Evolutionary conservation across 1,140 invertebrate genomes (phyloP).

Genomic region (Phenacoccus solenopsis): DNA sequence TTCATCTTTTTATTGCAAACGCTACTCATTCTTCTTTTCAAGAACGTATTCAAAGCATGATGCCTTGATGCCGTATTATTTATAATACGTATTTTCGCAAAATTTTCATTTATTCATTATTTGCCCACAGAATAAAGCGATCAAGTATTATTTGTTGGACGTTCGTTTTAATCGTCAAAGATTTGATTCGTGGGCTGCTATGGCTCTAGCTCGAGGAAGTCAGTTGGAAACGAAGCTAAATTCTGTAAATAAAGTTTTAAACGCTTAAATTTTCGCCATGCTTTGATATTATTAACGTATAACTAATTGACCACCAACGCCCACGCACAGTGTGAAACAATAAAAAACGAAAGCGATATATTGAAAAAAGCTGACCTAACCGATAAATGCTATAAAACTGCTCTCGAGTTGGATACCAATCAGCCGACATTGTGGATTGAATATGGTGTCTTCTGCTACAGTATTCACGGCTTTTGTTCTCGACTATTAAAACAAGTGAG

Average conservation of each 20-base stretch:
- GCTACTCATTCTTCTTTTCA: too few species aligned
- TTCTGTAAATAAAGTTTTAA: conserved; percentile 34
- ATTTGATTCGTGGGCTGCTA: conserved; percentile 82
- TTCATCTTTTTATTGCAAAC: too few species aligned
- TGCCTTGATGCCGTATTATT: too few species aligned
- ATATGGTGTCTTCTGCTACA: conserved; percentile 74
- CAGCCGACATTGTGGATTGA: conserved; percentile 75
- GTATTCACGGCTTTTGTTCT: conserved; percentile 74
- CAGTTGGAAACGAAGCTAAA: conserved; percentile 71
- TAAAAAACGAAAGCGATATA: conserved; percentile 50
- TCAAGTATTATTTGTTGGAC: conserved; percentile 72
- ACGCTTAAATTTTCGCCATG: neutral
- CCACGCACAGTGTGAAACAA: conserved; percentile 37
- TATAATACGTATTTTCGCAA: too few species aligned
- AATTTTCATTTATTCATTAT: conserved; percentile 17
- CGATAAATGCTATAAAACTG: conserved; percentile 61
- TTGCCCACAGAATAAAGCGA: conserved; percentile 47
- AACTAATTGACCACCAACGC: conserved; percentile 23
- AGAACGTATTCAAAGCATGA: too few species aligned
- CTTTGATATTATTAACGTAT: conserved; percentile 8
- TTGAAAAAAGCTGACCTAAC: conserved; percentile 52
- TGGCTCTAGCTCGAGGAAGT: conserved; percentile 67
- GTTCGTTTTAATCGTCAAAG: conserved; percentile 61
- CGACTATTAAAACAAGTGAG: conserved; percentile 58
- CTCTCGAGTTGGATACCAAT: conserved; percentile 53